Conservation (phyloP, 2,888 invertebrate genomes). For the Marasmarcha lunaedactyla region DNA sequence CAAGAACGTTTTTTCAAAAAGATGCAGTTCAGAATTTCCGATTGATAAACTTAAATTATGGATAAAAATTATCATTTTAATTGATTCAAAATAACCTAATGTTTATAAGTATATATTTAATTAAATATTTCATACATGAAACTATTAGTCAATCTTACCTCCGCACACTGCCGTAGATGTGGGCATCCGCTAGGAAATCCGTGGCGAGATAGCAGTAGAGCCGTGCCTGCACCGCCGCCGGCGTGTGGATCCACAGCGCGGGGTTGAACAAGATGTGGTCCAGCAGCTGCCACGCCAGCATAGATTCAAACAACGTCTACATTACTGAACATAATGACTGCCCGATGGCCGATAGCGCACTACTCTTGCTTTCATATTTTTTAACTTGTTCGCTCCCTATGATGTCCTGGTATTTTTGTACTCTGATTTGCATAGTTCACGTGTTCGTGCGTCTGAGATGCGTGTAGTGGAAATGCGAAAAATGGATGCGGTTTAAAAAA, state of each 20-base stretch:
- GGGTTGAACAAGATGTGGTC: constrained; percentile 99
- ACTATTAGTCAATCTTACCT: no score
- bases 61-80: no score
- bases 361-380: constrained; percentile 56
- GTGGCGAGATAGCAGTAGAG: constrained; percentile 98
- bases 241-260: constrained; percentile 98
- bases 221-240: constrained; percentile 93
- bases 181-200: constrained; percentile 98
- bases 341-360: constrained; percentile 58
- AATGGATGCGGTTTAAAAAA: no score
- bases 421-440: no score
- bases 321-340: constrained; percentile 71
- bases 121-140: no score
- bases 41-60: no score
- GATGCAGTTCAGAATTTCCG: no score
- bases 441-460: no score
- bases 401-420: background rate
- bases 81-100: no score
- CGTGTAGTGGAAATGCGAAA: no score
- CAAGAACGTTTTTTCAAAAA: no score
- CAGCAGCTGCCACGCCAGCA: constrained; percentile 94
- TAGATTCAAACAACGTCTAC: constrained; percentile 92
- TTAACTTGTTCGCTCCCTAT: constrained; percentile 14
- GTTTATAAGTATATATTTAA: no score
- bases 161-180: constrained; percentile 96